Conservation (phyloP, 1,140 invertebrate genomes). For the Aethina tumida region DNA sequence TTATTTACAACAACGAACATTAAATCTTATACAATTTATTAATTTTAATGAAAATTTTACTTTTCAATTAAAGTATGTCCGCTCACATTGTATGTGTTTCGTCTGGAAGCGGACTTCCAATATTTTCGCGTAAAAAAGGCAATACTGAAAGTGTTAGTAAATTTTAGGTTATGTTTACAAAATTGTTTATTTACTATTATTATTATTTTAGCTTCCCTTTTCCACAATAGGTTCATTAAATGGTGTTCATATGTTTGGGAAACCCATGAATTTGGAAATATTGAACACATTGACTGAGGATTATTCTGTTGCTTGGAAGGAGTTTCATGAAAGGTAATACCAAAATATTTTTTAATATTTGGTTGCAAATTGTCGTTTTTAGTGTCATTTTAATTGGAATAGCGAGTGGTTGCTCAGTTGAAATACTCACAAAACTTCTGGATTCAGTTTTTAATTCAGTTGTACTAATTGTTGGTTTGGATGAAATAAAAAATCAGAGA, state of each 20-base stretch:
- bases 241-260: constrained; percentile 76
- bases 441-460: constrained; percentile 62
- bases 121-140: constrained; percentile 60
- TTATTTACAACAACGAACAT: too few relatives aligned
- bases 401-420: constrained; percentile 51
- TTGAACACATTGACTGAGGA: constrained; percentile 56
- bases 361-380: constrained; percentile 18
- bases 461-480: constrained; percentile 65
- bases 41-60: too few relatives aligned
- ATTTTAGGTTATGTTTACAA: constrained; percentile 6
- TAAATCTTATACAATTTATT: too few relatives aligned
- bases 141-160: constrained; percentile 49
- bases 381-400: constrained; percentile 57
- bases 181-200: constrained; percentile 9
- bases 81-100: constrained; percentile 58
- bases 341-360: not conserved
- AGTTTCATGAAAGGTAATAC: constrained; percentile 43
- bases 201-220: constrained; percentile 57
- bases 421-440: constrained; percentile 52
- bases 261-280: constrained; percentile 56
- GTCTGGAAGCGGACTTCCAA: constrained; percentile 57
- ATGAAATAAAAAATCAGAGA: constrained; percentile 60
- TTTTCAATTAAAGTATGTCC: too few relatives aligned
- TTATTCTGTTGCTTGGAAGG: constrained; percentile 64
- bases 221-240: constrained; percentile 70